Conservation (phyloP, 1,140 invertebrate genomes). For the Drosophila navojoa region DNA sequence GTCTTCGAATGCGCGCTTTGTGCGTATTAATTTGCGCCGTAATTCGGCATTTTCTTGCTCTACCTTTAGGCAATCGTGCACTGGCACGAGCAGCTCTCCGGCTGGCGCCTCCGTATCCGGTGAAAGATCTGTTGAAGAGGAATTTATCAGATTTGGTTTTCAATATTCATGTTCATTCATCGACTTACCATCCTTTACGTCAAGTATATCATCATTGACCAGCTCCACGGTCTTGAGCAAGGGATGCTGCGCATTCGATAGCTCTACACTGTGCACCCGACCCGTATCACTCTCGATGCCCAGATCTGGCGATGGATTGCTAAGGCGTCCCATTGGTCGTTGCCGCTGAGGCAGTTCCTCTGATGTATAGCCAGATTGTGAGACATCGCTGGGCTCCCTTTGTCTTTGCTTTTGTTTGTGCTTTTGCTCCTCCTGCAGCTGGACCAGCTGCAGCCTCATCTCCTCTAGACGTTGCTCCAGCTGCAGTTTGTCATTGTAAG, state of each 20-base stretch:
- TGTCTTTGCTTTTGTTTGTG: slow-evolving; percentile 29
- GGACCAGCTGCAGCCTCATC: slow-evolving; percentile 74
- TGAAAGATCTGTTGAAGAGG: slow-evolving; percentile 42
- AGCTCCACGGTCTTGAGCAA: slow-evolving; percentile 74
- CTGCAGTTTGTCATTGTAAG: slow-evolving; percentile 86
- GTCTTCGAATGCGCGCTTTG: slow-evolving; percentile 85
- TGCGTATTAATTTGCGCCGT: slow-evolving; percentile 84
- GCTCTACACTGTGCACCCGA: slow-evolving; percentile 85
- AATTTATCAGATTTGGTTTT: neutral
- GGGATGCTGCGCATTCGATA: slow-evolving; percentile 61
- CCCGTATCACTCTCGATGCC: slow-evolving; percentile 89
- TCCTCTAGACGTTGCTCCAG: slow-evolving; percentile 78
- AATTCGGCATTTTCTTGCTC: slow-evolving; percentile 85
- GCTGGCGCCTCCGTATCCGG: slow-evolving; percentile 27
- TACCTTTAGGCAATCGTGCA: slow-evolving; percentile 83
- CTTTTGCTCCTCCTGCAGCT: slow-evolving; percentile 42
- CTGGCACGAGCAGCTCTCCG: slow-evolving; percentile 1
- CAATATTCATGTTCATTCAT: neutral
- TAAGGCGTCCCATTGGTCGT: slow-evolving; percentile 63
- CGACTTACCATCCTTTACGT: slow-evolving; percentile 50
- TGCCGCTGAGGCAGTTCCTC: slow-evolving; percentile 66
- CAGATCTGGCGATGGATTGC: slow-evolving; percentile 88
- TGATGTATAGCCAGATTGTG: slow-evolving; percentile 76
- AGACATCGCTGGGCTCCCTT: slow-evolving; percentile 68
- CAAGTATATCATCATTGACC: slow-evolving; percentile 12